phyloP scores from a whole-genome alignment of 2,888 invertebrate genomes.

The Sinhomidia bicolor region DNA sequence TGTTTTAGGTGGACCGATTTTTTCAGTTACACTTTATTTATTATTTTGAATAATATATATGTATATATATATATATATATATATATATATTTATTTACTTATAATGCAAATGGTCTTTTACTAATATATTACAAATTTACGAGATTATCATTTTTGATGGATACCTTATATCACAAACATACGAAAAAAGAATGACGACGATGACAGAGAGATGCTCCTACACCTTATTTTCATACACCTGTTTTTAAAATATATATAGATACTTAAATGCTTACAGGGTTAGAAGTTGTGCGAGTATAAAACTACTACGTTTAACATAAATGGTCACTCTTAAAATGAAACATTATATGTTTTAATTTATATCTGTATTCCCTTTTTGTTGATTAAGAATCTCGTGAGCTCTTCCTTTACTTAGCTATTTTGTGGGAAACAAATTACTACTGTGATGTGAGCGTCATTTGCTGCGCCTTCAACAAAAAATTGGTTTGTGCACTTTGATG shows the following conservation, averaged over 20 bases:
- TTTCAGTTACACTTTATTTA: too few species aligned
- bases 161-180: conserved; percentile 45
- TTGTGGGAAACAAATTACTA: too few species aligned
- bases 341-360: too few species aligned
- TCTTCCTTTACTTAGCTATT: too few species aligned
- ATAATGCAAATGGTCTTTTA: conserved; percentile 44
- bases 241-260: not conserved
- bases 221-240: too few species aligned
- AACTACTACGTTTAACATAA: not conserved
- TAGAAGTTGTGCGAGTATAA: not conserved
- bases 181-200: not conserved
- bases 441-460: too few species aligned
- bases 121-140: conserved; percentile 34
- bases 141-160: conserved; percentile 36
- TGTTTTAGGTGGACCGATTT: too few species aligned
- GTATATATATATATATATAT: not conserved
- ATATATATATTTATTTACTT: not conserved
- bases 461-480: too few species aligned
- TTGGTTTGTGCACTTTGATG: too few species aligned
- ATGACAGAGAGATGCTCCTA: not conserved
- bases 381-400: too few species aligned
- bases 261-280: not conserved
- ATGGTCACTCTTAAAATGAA: too few species aligned
- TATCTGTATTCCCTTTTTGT: too few species aligned
- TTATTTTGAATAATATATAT: not conserved